A percentile compares a stretch with the other conserved stretches of the same genome.
phyloP scores from a whole-genome alignment of 2,113 vertebrate species.

The Lepus americanus region DNA sequence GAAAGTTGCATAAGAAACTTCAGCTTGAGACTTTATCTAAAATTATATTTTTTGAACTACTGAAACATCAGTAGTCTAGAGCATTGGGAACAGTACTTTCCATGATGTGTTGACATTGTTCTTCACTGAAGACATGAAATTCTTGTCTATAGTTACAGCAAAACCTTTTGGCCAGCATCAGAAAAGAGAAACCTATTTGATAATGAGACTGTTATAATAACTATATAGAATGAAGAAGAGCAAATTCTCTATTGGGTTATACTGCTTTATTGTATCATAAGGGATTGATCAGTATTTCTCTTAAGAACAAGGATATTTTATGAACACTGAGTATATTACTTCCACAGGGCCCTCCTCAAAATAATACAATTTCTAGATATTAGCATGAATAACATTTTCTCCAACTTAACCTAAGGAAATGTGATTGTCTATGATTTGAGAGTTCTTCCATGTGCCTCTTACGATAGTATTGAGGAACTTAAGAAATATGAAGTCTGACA shows the following conservation, averaged over 20 bases:
- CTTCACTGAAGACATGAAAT: not conserved
- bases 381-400: not conserved
- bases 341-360: not conserved
- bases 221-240: not conserved
- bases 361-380: not conserved
- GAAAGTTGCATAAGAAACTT: not conserved
- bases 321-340: not conserved
- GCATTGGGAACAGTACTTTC: not conserved
- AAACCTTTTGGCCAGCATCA: not conserved
- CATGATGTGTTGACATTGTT: not conserved
- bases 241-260: not conserved
- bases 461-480: not conserved
- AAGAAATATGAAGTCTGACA: not conserved
- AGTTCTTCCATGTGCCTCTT: not conserved
- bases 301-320: not conserved
- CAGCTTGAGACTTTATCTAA: not conserved
- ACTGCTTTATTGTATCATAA: not conserved
- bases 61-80: not conserved
- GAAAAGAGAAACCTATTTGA: not conserved
- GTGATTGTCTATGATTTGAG: not conserved
- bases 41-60: not conserved
- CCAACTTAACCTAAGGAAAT: not conserved
- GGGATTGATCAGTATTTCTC: not conserved
- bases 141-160: not conserved
- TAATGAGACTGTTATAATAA: not conserved